A percentile compares a stretch with the other conserved stretches of the same genome.
phyloP scores from a whole-genome alignment of 2,113 vertebrate species.

The Pelodiscus sinensis region DNA sequence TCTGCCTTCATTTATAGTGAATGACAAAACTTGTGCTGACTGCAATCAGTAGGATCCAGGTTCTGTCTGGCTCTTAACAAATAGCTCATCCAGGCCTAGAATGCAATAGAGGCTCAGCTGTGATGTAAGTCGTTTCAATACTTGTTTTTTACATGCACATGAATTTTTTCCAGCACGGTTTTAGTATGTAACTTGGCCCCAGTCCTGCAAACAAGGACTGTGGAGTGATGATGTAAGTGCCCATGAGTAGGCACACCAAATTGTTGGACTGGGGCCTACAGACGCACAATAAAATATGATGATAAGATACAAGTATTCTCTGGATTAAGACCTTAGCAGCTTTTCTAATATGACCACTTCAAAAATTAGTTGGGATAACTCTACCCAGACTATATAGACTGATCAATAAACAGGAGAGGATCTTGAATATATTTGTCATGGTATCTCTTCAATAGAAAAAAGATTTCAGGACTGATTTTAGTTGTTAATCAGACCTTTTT shows the following conservation, averaged over 20 bases:
- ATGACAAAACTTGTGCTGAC: neutral
- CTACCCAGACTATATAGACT: neutral
- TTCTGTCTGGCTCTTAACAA: conserved; percentile 8
- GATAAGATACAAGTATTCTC: neutral
- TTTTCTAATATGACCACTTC: neutral
- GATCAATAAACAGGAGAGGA: neutral
- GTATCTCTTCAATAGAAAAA: neutral
- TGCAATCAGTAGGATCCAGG: neutral
- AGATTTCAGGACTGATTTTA: neutral
- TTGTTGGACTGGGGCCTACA: neutral
- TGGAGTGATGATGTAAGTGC: neutral
- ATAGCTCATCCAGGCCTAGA: neutral
- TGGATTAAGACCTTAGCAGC: neutral
- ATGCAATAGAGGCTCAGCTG: neutral
- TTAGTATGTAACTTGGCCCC: conserved; percentile 48
- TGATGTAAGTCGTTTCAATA: neutral
- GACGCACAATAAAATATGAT: rapidly evolving
- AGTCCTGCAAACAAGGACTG: neutral
- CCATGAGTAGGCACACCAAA: neutral
- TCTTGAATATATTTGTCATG: neutral
- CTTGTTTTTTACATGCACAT: neutral
- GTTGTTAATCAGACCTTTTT: neutral
- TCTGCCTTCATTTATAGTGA: neutral
- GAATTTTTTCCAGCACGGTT: neutral
- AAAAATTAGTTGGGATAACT: neutral